Conservation (phyloP, 2,888 invertebrate species). For the Mesorhabditis spiculigera region DNA sequence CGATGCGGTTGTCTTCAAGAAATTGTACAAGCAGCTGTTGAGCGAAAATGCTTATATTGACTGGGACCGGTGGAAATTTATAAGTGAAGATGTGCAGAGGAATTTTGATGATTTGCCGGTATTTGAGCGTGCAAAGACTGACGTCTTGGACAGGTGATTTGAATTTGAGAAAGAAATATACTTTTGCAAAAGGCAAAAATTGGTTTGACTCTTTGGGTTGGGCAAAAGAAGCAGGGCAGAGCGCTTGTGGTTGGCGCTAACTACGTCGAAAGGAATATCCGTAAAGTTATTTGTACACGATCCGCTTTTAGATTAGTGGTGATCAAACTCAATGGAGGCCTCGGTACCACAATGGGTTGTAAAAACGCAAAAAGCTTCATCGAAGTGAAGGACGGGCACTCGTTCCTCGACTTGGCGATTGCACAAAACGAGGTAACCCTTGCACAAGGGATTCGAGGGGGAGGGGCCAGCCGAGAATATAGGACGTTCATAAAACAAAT, state of each 20-base stretch:
- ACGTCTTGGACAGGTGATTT: constrained; percentile 18
- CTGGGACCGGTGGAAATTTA: constrained; percentile 34
- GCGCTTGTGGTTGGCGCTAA: no score
- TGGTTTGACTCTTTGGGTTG: not conserved
- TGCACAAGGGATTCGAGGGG: no score
- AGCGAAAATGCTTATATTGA: constrained; percentile 34
- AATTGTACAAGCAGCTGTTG: constrained; percentile 39
- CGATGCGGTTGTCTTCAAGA: constrained; percentile 27
- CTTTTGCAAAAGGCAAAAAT: no score
- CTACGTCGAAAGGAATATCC: no score
- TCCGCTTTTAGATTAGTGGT: constrained; percentile 76
- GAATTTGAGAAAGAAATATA: not conserved
- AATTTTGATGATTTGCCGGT: constrained; percentile 16
- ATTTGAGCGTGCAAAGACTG: constrained; percentile 15
- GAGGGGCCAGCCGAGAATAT: not conserved
- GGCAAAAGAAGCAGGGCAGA: no score
- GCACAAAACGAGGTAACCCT: constrained; percentile 82
- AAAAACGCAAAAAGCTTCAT: constrained; percentile 66
- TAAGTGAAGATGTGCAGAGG: constrained; percentile 24
- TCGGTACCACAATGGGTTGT: constrained; percentile 94
- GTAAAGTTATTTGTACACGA: not conserved
- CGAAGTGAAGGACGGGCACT: constrained; percentile 81
- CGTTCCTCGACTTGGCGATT: constrained; percentile 91
- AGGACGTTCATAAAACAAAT: constrained; percentile 8
- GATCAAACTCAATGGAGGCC: constrained; percentile 86